Percentiles rank a stretch among this genome's conserved stretches.
These are phyloP conservation scores for Metallyticus violacea DNA, from an alignment of 2,888 invertebrate genomes.

Conservation along the genomic window DNA sequence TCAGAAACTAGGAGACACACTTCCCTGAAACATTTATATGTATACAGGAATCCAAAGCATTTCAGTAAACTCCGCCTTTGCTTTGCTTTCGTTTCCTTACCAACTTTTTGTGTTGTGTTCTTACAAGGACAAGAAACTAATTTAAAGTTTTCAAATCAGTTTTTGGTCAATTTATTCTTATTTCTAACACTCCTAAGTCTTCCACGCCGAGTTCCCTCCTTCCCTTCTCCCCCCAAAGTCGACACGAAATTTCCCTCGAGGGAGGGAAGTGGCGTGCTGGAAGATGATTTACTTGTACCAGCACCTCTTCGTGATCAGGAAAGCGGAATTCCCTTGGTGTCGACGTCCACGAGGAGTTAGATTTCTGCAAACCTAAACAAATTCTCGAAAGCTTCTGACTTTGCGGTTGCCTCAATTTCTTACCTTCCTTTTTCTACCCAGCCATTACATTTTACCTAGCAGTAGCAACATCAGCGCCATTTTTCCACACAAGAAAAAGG, in stretches of 20 bases:
- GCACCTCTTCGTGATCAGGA: slow-evolving; percentile 4
- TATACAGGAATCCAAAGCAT: slow-evolving; percentile 10
- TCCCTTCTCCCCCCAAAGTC: not conserved
- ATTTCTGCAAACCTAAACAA: slow-evolving; percentile 15
- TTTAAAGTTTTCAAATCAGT: slow-evolving; percentile 28
- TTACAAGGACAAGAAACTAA: slow-evolving; percentile 28
- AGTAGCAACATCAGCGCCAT: not conserved
- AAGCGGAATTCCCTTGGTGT: slow-evolving; percentile 1
- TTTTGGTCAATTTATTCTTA: slow-evolving; percentile 27
- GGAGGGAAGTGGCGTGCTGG: not conserved
- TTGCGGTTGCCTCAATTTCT: not conserved
- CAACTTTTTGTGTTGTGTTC: slow-evolving; percentile 4
- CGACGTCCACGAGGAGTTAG: not conserved
- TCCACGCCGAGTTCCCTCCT: too few species aligned
- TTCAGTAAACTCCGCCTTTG: slow-evolving; percentile 3
- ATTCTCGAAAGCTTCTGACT: not conserved
- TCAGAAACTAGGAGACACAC: not conserved
- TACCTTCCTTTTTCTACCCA: not conserved
- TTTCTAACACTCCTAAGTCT: slow-evolving; percentile 12
- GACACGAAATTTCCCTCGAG: slow-evolving; percentile 14
- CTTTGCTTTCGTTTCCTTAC: not conserved
- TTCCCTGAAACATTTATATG: not conserved
- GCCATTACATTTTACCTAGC: not conserved
- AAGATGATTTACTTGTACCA: slow-evolving; percentile 3
- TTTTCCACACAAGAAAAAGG: not conserved